Conservation (phyloP, 2,888 invertebrate species). For the Schizaphis graminum region DNA sequence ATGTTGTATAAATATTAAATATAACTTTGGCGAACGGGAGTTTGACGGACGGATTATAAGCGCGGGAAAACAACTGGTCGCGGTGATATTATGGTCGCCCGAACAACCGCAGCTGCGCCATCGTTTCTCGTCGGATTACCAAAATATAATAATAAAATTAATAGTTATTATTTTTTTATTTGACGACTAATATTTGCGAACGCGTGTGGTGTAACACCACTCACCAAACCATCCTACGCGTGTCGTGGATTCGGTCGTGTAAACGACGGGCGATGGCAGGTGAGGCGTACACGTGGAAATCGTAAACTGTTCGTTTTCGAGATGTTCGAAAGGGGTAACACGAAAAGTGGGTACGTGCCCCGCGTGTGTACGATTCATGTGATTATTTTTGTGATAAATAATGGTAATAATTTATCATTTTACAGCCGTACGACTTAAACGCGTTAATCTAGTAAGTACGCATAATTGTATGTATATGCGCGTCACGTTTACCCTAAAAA, state of each 20-base stretch:
- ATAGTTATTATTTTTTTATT: not conserved
- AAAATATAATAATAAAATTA: not conserved
- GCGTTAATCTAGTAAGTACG: not conserved
- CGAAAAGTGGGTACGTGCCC: not conserved
- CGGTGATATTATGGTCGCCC: not conserved
- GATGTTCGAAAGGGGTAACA: not conserved
- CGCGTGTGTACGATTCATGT: not conserved
- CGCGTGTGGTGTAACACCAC: not conserved
- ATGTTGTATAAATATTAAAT: not conserved
- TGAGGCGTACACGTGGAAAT: not conserved
- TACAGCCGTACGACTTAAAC: not conserved
- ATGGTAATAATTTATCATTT: not conserved
- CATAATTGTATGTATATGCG: no score
- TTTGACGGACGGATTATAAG: not conserved
- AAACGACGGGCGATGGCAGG: not conserved
- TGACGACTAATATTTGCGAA: not conserved
- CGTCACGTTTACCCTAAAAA: no score
- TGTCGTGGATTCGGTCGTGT: not conserved
- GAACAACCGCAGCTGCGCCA: not conserved
- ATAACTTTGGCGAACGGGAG: not conserved
- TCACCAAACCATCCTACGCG: not conserved
- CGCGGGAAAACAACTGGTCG: conserved; percentile 2
- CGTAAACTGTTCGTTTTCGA: not conserved
- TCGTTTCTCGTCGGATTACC: not conserved
- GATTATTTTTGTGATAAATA: not conserved